Evolutionary conservation across 2,113 vertebrate genomes (phyloP), one percentile per base, ranked within the genome.

Genomic region (Sclerurus mexicanus): DNA sequence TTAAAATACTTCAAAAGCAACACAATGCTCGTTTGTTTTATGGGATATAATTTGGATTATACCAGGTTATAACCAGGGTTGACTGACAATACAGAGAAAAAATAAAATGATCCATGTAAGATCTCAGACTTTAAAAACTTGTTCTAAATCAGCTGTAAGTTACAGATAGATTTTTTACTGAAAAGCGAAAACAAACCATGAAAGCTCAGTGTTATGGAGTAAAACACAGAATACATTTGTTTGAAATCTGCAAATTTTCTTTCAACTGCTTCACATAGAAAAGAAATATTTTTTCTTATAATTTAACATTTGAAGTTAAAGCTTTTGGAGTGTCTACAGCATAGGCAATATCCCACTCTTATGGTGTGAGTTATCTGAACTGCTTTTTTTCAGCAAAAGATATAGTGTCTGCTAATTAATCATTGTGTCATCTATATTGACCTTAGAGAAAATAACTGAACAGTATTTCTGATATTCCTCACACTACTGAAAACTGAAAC

Each of bases 271-370:
- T 52, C 4, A 42, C 17, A 37, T 10, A n/a, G 13, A 66, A 42
- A 37, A 71, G 44, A n/a, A 9, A 44, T 9, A 2, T 10, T 0
- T 2, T 14, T n/a, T 66, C 6, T 12, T 67, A 3, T 39, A 42
- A 47, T 37, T 73, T 75, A 44, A 55, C 18, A 20, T 3, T 55
- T 22, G 25, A 37, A 62, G 5, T 40, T 47, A 16, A 78, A 81
- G 5, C 14, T 77, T 77, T 82, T 50, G 16, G 5, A 39, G 3
- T 14, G 12, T 21, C 10, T 40, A 35, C 14, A n/a, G 14, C 4
- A 2, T 35, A 44, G 23, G 13, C n/a, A 35, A 19, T 55, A 50
- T 67, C 81, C 50, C 11, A 46, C 3, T 3, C 3, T 56, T 28
- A 28, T 14, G 4, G 5, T 60, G 7, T 22, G 28, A 72, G 16